A percentile compares a stretch with the other conserved stretches of the same genome.
Evolutionary conservation across 1,140 invertebrate genomes (phyloP).

Genomic region (Drosophila tani): DNA sequence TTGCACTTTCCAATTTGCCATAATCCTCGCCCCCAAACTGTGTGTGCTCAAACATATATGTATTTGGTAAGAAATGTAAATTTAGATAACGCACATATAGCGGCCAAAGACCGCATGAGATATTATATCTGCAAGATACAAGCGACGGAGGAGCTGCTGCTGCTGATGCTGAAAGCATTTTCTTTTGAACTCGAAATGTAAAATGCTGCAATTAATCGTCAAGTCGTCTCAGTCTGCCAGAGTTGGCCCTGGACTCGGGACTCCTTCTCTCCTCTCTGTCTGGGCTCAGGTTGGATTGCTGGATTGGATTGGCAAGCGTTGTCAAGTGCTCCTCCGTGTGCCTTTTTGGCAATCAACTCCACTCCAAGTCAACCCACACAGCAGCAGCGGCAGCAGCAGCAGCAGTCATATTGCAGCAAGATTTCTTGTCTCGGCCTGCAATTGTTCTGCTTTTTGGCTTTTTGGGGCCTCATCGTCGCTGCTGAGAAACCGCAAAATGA

Average conservation of each 20-base stretch:
- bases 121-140: slow-evolving; percentile 68
- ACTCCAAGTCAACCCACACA: slow-evolving; percentile 61
- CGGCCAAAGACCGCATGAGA: slow-evolving; percentile 56
- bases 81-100: slow-evolving; percentile 67
- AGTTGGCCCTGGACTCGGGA: slow-evolving; percentile 13
- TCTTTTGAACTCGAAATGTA: slow-evolving; percentile 74
- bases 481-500: slow-evolving; percentile 51
- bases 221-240: slow-evolving; percentile 45
- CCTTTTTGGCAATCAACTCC: slow-evolving; percentile 71
- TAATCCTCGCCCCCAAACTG: background rate
- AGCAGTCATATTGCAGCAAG: slow-evolving; percentile 67
- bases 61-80: slow-evolving; percentile 56
- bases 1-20: background rate
- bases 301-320: slow-evolving; percentile 33
- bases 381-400: slow-evolving; percentile 37
- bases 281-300: slow-evolving; percentile 5
- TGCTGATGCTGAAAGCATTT: slow-evolving; percentile 42
- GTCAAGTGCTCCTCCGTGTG: slow-evolving; percentile 60
- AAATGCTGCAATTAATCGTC: slow-evolving; percentile 76
- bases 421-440: slow-evolving; percentile 62
- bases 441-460: slow-evolving; percentile 75
- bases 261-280: slow-evolving; percentile 4
- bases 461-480: slow-evolving; percentile 47
- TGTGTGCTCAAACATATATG: slow-evolving; percentile 16
- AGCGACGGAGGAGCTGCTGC: slow-evolving; percentile 34